Conservation (phyloP, 2,113 vertebrate genomes). For the Thalassoma bifasciatum region DNA sequence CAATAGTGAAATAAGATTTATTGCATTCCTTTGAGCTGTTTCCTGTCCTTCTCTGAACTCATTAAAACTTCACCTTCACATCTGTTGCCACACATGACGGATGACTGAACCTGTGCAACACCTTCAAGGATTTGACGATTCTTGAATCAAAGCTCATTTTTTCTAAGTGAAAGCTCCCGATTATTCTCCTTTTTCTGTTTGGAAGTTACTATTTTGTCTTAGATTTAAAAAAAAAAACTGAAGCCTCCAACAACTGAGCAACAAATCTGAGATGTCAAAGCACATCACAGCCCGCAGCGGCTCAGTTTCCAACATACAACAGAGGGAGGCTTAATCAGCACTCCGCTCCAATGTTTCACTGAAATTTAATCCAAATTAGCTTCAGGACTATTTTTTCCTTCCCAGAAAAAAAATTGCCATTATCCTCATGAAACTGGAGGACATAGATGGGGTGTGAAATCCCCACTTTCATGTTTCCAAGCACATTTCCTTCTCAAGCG, state of each 20-base stretch:
- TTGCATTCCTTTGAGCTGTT: background rate
- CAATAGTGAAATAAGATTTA: constrained; percentile 15
- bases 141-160: background rate
- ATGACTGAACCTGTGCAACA: background rate
- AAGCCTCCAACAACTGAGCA: constrained; percentile 31
- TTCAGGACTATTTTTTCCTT: constrained; percentile 61
- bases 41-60: background rate
- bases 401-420: constrained; percentile 64
- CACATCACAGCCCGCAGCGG: constrained; percentile 29
- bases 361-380: constrained; percentile 74
- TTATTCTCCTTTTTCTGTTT: background rate
- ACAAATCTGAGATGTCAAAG: constrained; percentile 48
- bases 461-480: constrained; percentile 57
- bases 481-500: constrained; percentile 30
- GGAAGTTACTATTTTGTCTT: background rate
- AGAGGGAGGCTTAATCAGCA: constrained; percentile 56
- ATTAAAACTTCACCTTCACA: background rate
- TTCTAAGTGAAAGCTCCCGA: background rate
- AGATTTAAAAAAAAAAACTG: background rate
- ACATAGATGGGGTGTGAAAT: constrained; percentile 33
- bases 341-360: constrained; percentile 63
- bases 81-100: background rate
- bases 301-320: constrained; percentile 35
- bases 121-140: background rate
- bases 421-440: constrained; percentile 62